Evolutionary conservation across 2,888 invertebrate genomes (phyloP).

Genomic region (Tolmerus cingulatus): DNA sequence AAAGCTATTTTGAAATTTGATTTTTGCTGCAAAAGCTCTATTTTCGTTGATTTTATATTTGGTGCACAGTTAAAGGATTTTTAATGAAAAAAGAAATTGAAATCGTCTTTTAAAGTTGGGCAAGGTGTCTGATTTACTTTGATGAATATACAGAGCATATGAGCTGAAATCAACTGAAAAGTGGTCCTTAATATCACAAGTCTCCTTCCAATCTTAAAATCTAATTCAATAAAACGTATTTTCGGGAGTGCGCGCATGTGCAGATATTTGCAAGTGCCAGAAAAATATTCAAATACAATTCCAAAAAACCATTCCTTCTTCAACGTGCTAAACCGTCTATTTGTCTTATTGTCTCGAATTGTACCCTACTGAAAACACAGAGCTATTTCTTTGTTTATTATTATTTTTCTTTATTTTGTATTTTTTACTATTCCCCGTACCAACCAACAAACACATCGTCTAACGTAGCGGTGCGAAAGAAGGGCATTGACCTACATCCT

Average conservation of each 20-base stretch:
- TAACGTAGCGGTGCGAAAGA: not conserved
- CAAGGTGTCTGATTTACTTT: not conserved
- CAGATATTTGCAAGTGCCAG: not conserved
- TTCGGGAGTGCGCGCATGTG: not conserved
- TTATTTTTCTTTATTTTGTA: not conserved
- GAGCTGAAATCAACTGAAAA: too few relatives aligned
- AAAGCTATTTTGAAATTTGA: too few relatives aligned
- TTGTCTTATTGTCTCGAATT: constrained; percentile 23
- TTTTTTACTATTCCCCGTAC: not conserved
- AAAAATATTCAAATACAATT: not conserved
- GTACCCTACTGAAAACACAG: constrained; percentile 28
- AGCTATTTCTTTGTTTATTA: not conserved
- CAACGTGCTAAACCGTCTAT: not conserved
- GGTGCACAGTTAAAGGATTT: too few relatives aligned
- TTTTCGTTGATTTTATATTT: too few relatives aligned
- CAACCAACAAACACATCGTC: not conserved
- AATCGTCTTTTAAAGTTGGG: too few relatives aligned
- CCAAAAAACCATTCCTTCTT: not conserved
- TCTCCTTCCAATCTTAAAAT: not conserved
- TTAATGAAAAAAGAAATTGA: too few relatives aligned
- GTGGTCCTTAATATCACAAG: not conserved
- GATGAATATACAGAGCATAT: not conserved
- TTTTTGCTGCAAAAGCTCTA: too few relatives aligned
- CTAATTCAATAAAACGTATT: not conserved
- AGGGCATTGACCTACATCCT: not conserved